These are phyloP conservation scores for Lateolabrax maculatus DNA, from an alignment of 2,797 vertebrate genomes.

Conservation along the genomic window DNA sequence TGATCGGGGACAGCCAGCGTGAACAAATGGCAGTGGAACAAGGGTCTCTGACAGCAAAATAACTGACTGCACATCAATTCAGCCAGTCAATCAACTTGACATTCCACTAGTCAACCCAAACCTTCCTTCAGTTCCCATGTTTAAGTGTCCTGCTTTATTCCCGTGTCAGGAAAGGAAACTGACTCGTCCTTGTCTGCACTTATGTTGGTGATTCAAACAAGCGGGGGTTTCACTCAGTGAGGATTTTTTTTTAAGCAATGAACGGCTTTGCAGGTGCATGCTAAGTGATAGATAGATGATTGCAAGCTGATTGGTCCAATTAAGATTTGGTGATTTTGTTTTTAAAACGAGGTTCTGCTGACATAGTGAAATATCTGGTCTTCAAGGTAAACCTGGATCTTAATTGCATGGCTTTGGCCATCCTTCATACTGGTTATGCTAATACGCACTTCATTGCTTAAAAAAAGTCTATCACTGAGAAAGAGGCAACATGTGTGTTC, in stretches of 20 bases:
- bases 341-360: too few relatives aligned
- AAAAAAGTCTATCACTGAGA: too few relatives aligned
- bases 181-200: background rate
- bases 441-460: too few relatives aligned
- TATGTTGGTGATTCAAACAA: background rate
- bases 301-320: too few relatives aligned
- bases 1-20: conserved; percentile 53
- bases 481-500: too few relatives aligned
- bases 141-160: background rate
- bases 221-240: background rate
- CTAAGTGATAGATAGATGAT: too few relatives aligned
- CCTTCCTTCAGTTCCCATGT: background rate
- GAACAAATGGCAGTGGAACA: conserved; percentile 73
- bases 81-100: conserved; percentile 66
- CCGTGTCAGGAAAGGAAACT: conserved; percentile 16
- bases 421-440: too few relatives aligned
- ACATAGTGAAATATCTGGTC: too few relatives aligned
- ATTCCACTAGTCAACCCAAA: conserved; percentile 17
- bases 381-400: too few relatives aligned
- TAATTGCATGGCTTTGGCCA: too few relatives aligned
- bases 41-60: conserved; percentile 60
- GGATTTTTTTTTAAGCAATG: background rate
- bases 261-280: background rate
- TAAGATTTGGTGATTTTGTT: too few relatives aligned
- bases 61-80: conserved; percentile 71